Percentiles rank a stretch among this genome's conserved stretches.
Evolutionary conservation across 2,888 invertebrate species (phyloP).

Genomic region (Malthinus seriepunctatus): DNA sequence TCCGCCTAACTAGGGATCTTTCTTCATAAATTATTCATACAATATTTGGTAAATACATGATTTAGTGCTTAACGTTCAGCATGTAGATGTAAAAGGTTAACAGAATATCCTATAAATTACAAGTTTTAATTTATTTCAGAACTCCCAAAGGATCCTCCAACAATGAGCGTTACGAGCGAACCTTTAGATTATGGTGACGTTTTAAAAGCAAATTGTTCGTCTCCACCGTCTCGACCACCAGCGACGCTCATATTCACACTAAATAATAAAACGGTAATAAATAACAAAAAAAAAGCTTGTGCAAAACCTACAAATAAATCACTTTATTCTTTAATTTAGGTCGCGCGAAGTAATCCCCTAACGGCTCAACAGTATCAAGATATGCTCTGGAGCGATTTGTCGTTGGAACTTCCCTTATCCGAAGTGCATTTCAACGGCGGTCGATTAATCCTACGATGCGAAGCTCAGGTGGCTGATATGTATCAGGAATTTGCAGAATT

Average conservation of each 20-base stretch:
- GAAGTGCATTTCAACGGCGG: slow-evolving; percentile 65
- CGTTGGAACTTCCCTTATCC: slow-evolving; percentile 61
- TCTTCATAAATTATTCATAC: slow-evolving; percentile 3
- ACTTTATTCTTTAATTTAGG: slow-evolving; percentile 14
- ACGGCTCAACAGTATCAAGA: slow-evolving; percentile 56
- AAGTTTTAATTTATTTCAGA: slow-evolving; percentile 57
- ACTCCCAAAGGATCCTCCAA: slow-evolving; percentile 69
- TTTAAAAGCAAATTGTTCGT: slow-evolving; percentile 77
- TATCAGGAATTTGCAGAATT: slow-evolving; percentile 71
- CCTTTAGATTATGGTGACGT: slow-evolving; percentile 77
- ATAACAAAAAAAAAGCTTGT: neutral
- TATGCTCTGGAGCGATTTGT: slow-evolving; percentile 62
- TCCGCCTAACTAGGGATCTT: neutral
- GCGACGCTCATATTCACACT: slow-evolving; percentile 75
- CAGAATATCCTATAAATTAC: slow-evolving; percentile 10
- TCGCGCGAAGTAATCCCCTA: slow-evolving; percentile 50
- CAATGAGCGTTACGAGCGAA: slow-evolving; percentile 70
- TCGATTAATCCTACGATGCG: slow-evolving; percentile 71
- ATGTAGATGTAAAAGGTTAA: slow-evolving; percentile 3
- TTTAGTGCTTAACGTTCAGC: neutral
- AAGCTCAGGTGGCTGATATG: slow-evolving; percentile 69
- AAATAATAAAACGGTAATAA: slow-evolving; percentile 74
- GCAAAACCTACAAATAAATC: slow-evolving; percentile 4
- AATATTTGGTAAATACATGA: slow-evolving; percentile 6
- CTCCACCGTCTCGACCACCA: slow-evolving; percentile 73